Evolutionary conservation across 2,113 vertebrate genomes (phyloP).

Genomic region (Ageneiosus marmoratus): DNA sequence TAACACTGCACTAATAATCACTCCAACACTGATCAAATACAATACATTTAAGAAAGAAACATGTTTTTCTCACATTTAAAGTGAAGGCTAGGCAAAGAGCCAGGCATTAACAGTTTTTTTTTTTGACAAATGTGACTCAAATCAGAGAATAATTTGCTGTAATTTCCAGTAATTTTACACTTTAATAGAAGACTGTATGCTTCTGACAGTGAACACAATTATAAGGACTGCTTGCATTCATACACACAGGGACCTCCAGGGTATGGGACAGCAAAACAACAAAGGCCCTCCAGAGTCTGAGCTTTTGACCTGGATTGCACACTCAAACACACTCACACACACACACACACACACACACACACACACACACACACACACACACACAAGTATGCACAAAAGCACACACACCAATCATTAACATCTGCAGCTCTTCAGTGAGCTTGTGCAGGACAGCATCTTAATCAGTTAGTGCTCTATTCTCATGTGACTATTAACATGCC

Average conservation of each 20-base stretch:
- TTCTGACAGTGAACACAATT: conserved; percentile 40
- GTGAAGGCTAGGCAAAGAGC: not conserved
- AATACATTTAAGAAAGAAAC: not conserved
- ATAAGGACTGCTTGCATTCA: conserved; percentile 36
- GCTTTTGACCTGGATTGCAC: conserved; percentile 54
- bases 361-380: conserved; percentile 33
- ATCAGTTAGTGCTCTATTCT: conserved; percentile 43
- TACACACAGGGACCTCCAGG: conserved; percentile 37
- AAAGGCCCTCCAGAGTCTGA: conserved; percentile 42
- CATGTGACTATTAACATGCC: conserved; percentile 48
- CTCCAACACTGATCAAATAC: conserved; percentile 6
- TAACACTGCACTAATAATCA: conserved; percentile 28
- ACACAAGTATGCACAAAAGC: conserved; percentile 7
- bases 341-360: conserved; percentile 20
- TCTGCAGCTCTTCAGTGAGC: conserved; percentile 38
- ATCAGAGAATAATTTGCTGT: conserved; percentile 17
- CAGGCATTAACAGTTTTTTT: conserved; percentile 4
- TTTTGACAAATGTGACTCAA: conserved; percentile 18
- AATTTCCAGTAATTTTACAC: conserved; percentile 40
- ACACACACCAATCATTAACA: conserved; percentile 48
- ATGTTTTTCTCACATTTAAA: not conserved
- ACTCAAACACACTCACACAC: conserved; percentile 29
- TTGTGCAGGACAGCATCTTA: conserved; percentile 46
- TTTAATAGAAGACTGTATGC: conserved; percentile 36
- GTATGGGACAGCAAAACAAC: conserved; percentile 33